Base-by-base conservation (phyloP, 2,113 vertebrate genomes). In the Ptilonorhynchus violaceus region DNA sequence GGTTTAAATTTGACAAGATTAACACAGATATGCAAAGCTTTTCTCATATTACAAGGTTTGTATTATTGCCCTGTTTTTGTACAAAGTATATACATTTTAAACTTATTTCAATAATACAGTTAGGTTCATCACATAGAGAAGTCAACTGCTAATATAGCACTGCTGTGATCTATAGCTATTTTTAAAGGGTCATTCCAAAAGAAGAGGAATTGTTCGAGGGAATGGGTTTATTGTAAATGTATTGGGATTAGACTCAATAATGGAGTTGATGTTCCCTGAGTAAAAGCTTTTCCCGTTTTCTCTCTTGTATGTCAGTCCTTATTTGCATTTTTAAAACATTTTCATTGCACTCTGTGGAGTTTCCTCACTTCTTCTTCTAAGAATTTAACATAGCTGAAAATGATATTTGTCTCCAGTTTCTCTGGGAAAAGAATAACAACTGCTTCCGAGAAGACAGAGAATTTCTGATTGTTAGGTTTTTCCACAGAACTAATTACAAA, bases 281-380 rank as follows among this genome's bases (percentile, higher is more conserved):
- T 91, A 94, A 86, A 94, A 83, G 73, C 76, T 72, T 92, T 77
- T 35, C 60, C 31, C 53, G 72, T 94, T 78, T 86, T 81, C 91
- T 85, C 80, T 85, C 73, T 91, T 89, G 56, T 70, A 53, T 96
- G 85, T 92, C 83, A 68, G 60, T 92, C 76, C 69, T 72, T 87
- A 95, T 96, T 95, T 96, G 93, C 96, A 91, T 97, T 96, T 97
- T 96, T 75, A 75, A 93, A 96, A 93, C 64, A 81, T 95, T 94
- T 96, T 96, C 88, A 91, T 93, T 92, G 92, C 88, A 94, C 95
- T 93, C 88, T 84, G 67, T 77, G 90, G 95, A 96, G 59, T 92
- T 96, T 70, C 31, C 41, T 91, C n/a, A 41, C 83, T 73, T 79
- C 49, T 95, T 88, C 89, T 92, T 86, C 86, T 87, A 95, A 87